A percentile compares a stretch with the other conserved stretches of the same genome.
phyloP scores from a whole-genome alignment of 2,113 vertebrate species.

The Pica pica region DNA sequence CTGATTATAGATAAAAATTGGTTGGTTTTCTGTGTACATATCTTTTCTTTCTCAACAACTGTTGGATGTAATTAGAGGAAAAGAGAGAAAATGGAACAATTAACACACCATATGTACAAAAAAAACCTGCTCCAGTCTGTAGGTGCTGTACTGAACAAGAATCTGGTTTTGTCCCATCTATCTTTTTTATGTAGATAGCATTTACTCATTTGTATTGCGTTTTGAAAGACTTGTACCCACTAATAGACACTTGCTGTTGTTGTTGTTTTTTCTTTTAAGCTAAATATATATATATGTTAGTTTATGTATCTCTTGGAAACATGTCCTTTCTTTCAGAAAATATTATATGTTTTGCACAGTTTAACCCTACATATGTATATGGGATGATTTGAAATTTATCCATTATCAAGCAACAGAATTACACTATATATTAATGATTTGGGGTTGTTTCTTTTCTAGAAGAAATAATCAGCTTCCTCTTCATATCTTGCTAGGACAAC shows the following conservation, averaged over 20 bases:
- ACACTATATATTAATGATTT: not conserved
- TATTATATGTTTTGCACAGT: not conserved
- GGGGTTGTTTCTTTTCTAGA: not conserved
- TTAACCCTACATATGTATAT: not conserved
- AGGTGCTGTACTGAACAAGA: not conserved
- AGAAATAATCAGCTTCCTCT: slow-evolving; percentile 25
- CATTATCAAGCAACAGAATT: not conserved
- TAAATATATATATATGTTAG: not conserved
- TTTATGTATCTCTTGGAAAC: not conserved
- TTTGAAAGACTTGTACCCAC: not conserved
- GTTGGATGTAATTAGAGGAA: not conserved
- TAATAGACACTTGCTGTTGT: not conserved
- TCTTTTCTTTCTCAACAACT: not conserved
- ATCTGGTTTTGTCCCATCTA: not conserved
- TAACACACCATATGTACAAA: not conserved
- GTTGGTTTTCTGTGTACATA: not conserved
- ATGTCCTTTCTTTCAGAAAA: not conserved
- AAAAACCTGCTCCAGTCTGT: not conserved
- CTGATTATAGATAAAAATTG: not conserved
- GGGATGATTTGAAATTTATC: not conserved
- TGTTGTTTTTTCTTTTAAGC: not conserved
- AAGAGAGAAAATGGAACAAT: not conserved
- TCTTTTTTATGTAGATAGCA: not conserved
- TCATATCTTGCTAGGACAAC: slow-evolving; percentile 26
- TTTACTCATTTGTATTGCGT: not conserved